Percentiles rank a stretch among this genome's conserved stretches.
Conservation (phyloP, 2,888 invertebrate species). For the Ectropis crepuscularia region DNA sequence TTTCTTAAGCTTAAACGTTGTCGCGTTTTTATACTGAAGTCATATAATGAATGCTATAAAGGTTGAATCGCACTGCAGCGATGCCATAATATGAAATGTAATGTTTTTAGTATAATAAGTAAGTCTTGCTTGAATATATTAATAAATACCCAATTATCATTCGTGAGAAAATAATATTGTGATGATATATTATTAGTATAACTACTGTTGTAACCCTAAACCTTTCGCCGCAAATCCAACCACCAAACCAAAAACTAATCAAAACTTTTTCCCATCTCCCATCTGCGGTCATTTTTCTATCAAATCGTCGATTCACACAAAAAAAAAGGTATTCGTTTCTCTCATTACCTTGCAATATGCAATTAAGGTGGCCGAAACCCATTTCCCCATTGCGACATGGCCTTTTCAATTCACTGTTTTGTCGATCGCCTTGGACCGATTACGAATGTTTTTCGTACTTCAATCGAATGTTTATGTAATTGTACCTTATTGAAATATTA, state of each 20-base stretch:
- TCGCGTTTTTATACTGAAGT: neutral
- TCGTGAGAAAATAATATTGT: too few species aligned
- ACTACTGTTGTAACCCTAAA: too few species aligned
- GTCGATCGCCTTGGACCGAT: slow-evolving; percentile 43
- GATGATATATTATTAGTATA: too few species aligned
- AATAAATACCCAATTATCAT: too few species aligned
- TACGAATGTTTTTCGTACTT: slow-evolving; percentile 32
- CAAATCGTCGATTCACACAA: slow-evolving; percentile 32
- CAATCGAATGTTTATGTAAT: slow-evolving; percentile 14
- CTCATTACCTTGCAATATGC: slow-evolving; percentile 40
- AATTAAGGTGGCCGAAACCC: slow-evolving; percentile 37
- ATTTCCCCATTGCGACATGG: slow-evolving; percentile 39
- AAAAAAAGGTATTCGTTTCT: slow-evolving; percentile 30
- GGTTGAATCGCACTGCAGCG: neutral
- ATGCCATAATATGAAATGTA: too few species aligned
- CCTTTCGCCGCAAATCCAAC: slow-evolving; percentile 20
- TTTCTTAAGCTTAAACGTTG: slow-evolving; percentile 40
- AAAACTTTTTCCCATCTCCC: slow-evolving; percentile 31
- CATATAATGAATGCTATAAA: neutral
- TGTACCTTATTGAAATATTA: slow-evolving; percentile 1
- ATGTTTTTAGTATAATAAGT: too few species aligned
- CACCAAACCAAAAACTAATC: slow-evolving; percentile 37
- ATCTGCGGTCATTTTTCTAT: slow-evolving; percentile 38
- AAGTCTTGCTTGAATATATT: too few species aligned
- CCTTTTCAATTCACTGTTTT: slow-evolving; percentile 36